Percentiles rank a stretch among this genome's conserved stretches.
phyloP scores from a whole-genome alignment of 2,888 invertebrate genomes.

The Deilephila porcellus region DNA sequence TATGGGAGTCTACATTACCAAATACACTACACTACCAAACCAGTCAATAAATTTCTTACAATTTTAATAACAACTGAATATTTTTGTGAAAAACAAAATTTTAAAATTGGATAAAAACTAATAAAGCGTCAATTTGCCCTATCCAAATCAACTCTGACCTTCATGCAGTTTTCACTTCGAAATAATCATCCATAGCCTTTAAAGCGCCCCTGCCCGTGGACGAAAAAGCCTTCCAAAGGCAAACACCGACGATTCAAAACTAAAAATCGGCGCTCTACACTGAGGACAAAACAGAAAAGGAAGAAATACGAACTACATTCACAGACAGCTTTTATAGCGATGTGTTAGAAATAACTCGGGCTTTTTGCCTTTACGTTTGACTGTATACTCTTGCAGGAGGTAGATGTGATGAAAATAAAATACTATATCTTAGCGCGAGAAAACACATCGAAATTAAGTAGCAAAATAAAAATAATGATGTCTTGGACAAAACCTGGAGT shows the following conservation, averaged over 20 bases:
- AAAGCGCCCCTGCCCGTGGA: not conserved
- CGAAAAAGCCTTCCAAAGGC: not conserved
- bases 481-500: too few relatives aligned
- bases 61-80: too few relatives aligned
- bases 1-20: too few relatives aligned
- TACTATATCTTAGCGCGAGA: not conserved
- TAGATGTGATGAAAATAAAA: constrained; percentile 13
- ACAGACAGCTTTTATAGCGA: constrained; percentile 23
- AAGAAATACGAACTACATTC: constrained; percentile 14
- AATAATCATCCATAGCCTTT: not conserved
- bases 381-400: not conserved
- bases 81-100: too few relatives aligned
- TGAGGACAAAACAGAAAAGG: not conserved
- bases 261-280: constrained; percentile 8
- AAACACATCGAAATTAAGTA: not conserved
- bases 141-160: not conserved
- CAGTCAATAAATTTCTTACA: too few relatives aligned
- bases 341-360: constrained; percentile 17
- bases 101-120: too few relatives aligned
- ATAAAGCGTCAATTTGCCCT: too few relatives aligned
- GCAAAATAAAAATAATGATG: too few relatives aligned
- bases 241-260: constrained; percentile 18
- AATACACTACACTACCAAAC: too few relatives aligned
- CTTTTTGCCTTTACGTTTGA: constrained; percentile 4
- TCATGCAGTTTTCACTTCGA: not conserved